A percentile compares a stretch with the other conserved stretches of the same genome.
phyloP scores from a whole-genome alignment of 2,797 vertebrate species.

The Sphenodon punctatus region DNA sequence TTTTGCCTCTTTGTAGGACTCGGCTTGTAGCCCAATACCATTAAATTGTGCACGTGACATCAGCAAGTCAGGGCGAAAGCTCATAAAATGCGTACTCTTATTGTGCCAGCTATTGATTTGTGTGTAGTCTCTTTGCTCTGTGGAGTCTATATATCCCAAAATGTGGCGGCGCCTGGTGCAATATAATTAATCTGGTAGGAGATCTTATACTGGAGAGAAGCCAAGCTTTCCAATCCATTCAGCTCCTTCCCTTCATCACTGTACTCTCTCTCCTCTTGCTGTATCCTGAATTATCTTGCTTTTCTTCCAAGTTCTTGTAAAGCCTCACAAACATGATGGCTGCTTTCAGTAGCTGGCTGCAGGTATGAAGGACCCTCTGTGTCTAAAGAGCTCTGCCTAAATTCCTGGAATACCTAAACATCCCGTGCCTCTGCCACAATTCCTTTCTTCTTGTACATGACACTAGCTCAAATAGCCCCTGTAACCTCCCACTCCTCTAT shows the following conservation, averaged over 20 bases:
- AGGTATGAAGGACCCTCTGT: constrained; percentile 7
- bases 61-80: not conserved
- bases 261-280: constrained; percentile 51
- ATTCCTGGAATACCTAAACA: constrained; percentile 1
- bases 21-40: not conserved
- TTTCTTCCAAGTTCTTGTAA: constrained; percentile 42
- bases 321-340: constrained; percentile 47
- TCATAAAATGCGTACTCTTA: not conserved
- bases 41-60: not conserved
- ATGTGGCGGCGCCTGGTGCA: constrained; percentile 35
- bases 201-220: constrained; percentile 50
- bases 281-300: constrained; percentile 53
- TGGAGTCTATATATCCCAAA: constrained; percentile 14
- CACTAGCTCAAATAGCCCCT: constrained; percentile 29
- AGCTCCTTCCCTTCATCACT: constrained; percentile 59
- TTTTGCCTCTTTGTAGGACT: too few relatives aligned
- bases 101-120: not conserved
- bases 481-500: constrained; percentile 8
- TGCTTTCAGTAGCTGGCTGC: constrained; percentile 19
- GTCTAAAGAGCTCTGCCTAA: constrained; percentile 13
- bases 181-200: constrained; percentile 54
- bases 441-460: constrained; percentile 5
- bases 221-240: constrained; percentile 68
- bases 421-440: constrained; percentile 37
- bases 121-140: not conserved